Conservation (phyloP, 2,113 vertebrate genomes). For the Pluvianellus socialis region DNA sequence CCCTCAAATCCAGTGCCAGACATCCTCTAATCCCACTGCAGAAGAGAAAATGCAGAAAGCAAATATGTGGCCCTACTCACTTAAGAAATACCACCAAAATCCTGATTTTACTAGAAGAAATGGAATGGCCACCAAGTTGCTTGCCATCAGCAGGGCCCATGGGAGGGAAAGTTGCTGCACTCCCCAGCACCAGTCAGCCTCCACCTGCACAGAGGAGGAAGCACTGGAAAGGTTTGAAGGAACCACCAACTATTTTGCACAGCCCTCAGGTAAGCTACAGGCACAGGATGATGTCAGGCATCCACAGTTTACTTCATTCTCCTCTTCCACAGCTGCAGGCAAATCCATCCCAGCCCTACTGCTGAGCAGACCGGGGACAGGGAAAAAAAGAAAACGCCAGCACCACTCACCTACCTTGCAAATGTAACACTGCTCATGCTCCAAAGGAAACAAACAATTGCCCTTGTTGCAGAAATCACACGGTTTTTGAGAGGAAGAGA, state of each 20-base stretch:
- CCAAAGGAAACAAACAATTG: background rate
- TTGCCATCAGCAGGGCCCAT: fast-evolving
- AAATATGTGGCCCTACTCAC: background rate
- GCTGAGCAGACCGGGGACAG: background rate
- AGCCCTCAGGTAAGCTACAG: background rate
- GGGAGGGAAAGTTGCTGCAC: background rate
- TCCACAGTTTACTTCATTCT: background rate
- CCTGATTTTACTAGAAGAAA: background rate
- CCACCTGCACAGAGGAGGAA: fast-evolving
- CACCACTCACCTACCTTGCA: fast-evolving
- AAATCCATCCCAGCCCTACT: background rate
- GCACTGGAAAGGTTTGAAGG: background rate
- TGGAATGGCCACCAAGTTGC: fast-evolving
- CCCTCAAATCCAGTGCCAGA: background rate
- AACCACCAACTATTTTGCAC: background rate
- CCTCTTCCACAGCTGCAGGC: background rate
- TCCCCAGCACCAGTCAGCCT: background rate
- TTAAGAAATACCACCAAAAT: background rate
- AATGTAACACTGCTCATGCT: background rate
- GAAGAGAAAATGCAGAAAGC: background rate
- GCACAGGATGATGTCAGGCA: background rate
- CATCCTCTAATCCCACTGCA: background rate
- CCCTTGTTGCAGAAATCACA: background rate
- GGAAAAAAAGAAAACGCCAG: background rate
- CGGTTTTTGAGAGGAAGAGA: background rate